phyloP scores from a whole-genome alignment of 2,888 invertebrate genomes.

The Pyrrhosoma nymphula region DNA sequence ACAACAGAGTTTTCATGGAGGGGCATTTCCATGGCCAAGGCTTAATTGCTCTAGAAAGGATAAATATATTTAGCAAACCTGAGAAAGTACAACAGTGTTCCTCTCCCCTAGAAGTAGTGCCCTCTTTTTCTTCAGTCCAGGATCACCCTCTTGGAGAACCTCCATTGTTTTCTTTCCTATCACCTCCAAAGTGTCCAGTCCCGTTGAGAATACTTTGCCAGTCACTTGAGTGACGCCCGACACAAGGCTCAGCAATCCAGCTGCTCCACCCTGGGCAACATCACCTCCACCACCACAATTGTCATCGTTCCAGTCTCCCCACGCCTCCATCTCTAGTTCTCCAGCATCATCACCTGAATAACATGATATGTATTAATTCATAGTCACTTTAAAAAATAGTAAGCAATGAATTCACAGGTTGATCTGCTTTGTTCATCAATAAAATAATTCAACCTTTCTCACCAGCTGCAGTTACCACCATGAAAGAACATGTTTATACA shows the following conservation, averaged over 20 bases:
- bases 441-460: too few species aligned
- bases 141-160: conserved; percentile 94
- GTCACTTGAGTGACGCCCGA: conserved; percentile 84
- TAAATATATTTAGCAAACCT: conserved; percentile 73
- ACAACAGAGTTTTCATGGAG: neutral
- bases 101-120: conserved; percentile 84
- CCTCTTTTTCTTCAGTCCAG: conserved; percentile 89
- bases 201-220: conserved; percentile 88
- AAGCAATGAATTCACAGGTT: too few species aligned
- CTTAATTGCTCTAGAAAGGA: neutral
- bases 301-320: conserved; percentile 52
- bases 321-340: conserved; percentile 48
- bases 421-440: too few species aligned
- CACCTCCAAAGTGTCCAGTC: conserved; percentile 92
- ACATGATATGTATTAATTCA: neutral
- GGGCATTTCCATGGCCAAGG: too few species aligned
- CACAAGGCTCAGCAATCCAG: conserved; percentile 80
- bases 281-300: conserved; percentile 1
- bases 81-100: conserved; percentile 81
- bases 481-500: too few species aligned
- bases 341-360: neutral
- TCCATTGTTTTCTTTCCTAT: conserved; percentile 98
- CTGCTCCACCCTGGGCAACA: neutral
- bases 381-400: too few species aligned
- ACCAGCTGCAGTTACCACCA: too few species aligned